Evolutionary conservation across 2,888 invertebrate genomes (phyloP).

Genomic region (Acanthococcus lagerstroemiae): DNA sequence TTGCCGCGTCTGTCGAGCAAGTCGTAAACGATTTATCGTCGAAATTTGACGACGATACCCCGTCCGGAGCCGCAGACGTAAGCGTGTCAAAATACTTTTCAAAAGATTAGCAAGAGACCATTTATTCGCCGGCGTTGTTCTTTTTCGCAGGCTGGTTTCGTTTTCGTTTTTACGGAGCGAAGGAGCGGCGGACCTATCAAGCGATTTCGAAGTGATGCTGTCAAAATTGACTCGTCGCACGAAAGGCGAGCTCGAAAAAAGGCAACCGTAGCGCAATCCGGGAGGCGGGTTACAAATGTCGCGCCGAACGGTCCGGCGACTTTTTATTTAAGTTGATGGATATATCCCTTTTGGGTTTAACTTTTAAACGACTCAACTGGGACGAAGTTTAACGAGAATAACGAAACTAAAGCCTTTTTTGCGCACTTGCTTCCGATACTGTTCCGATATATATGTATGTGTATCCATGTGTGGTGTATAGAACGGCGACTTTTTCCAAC

Average conservation of each 20-base stretch:
- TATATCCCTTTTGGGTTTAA: slow-evolving; percentile 23
- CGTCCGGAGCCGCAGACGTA: too few species aligned
- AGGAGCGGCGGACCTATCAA: not conserved
- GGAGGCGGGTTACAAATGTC: slow-evolving; percentile 15
- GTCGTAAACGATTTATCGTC: too few species aligned
- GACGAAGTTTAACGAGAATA: slow-evolving; percentile 21
- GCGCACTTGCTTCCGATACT: not conserved
- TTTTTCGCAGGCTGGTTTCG: not conserved
- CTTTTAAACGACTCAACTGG: slow-evolving; percentile 26
- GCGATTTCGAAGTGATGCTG: slow-evolving; percentile 7
- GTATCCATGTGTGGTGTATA: not conserved
- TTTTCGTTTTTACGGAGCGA: not conserved
- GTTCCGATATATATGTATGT: not conserved
- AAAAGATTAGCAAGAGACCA: slow-evolving; percentile 17
- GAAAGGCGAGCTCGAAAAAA: not conserved
- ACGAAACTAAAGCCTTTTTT: slow-evolving; percentile 10
- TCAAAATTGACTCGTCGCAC: slow-evolving; percentile 23
- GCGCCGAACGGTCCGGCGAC: slow-evolving; percentile 26
- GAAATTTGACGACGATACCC: too few species aligned
- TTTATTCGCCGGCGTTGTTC: not conserved
- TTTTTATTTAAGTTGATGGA: slow-evolving; percentile 27
- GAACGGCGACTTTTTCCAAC: slow-evolving; percentile 8
- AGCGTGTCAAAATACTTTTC: slow-evolving; percentile 14
- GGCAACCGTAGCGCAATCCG: not conserved
- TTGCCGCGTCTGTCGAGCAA: too few species aligned